Base-by-base conservation (phyloP, 2,797 vertebrate species). In the Vireo griseus region DNA sequence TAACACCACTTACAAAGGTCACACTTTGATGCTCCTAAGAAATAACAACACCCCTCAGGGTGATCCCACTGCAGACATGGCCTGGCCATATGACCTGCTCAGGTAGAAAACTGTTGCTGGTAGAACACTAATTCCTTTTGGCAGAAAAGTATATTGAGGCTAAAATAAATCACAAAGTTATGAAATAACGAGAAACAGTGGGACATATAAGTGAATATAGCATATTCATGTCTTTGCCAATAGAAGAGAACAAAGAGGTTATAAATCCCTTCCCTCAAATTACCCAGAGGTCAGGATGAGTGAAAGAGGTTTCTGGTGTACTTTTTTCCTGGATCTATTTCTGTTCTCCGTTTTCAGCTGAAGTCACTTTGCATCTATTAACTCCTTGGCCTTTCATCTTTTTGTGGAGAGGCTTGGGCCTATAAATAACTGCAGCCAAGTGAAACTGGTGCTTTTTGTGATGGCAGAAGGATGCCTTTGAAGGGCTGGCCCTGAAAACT, bases 301-400 rank as follows among this genome's bases (percentile, higher is more conserved):
- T 9, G 47, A 84, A 33, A 61, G 33, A 79, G 12, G 6, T 37
- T 48, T 67, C 31, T 92, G 52, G 31, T 24, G 31, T 58, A 39
- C 68, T 72, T 92, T 80, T 35, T 90, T 86, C 82, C 72, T 45
- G 40, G 20, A 62, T 58, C 51, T 95, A 88, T 95, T 96, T 92
- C 63, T 87, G 71, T 72, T 89, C 71, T 47, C 40, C 35, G 6
- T 18, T 50, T 65, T 83, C 47, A 54, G 55, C 62, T 81, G 76
- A 75, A 92, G 58, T 62, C 44, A 21, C 68, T 83, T 48, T 76
- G 71, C 74, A 76, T 92, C 88, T 82, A 24, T 73, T 57, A 86
- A 66, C 40, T 90, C 86, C 59, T 69, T 52, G 75, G 63, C 86
- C 79, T 95, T 94, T 69, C 29, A 69, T 8, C 20, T 26, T 69